Evolutionary conservation across 2,888 invertebrate species (phyloP), one percentile per base, ranked within the genome.

Genomic region (Isotomurus palustris): DNA sequence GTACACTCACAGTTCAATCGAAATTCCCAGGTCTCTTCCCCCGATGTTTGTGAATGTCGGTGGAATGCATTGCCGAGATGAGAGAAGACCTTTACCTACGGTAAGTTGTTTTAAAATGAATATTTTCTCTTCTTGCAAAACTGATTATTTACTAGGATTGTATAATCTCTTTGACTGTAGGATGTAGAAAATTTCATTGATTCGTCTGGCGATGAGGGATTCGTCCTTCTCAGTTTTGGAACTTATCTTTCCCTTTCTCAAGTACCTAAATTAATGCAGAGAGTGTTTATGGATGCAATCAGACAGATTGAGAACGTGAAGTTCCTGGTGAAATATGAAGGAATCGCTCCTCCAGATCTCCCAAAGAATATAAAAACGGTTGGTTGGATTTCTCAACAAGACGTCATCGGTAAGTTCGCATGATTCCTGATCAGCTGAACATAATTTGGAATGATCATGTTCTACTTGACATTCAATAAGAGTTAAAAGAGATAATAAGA

Each of bases 1-100:
- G 6, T 68, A 67, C 32, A 54, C 66, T 1, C 68, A 70, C 55
- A 65, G 53, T 36, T 59, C 65, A 10, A 68, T 66, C 25, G 70
- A 70, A 27, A 62, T 60, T 36, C 25, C 68, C 8, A 53, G 68
- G 24, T 62, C 66, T 1, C 47, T 68, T 12, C 70, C 70, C 1
- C 66, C 69, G 5, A 56, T 47, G 19, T 19, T 66, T 19, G 58
- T 69, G 6, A 21, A 56, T 2, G 53, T 67, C 38, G 67, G 64
- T 1, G 67, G 69, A 17, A 61, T 62, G 35, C 69, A 67, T 49
- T 62, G 61, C 32, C 47, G 24, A 17, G 57, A 60, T 8, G 56
- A 55, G 17, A 36, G 19, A 12, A 61, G 57, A 27, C 53, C 58
- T 0, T 41, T 66, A n/a, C 55, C 62, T 2, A 38, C 56, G 35